Percentiles rank a stretch among this genome's conserved stretches.
phyloP scores from a whole-genome alignment of 2,888 invertebrate species.

The Aspidiotus rigidus region DNA sequence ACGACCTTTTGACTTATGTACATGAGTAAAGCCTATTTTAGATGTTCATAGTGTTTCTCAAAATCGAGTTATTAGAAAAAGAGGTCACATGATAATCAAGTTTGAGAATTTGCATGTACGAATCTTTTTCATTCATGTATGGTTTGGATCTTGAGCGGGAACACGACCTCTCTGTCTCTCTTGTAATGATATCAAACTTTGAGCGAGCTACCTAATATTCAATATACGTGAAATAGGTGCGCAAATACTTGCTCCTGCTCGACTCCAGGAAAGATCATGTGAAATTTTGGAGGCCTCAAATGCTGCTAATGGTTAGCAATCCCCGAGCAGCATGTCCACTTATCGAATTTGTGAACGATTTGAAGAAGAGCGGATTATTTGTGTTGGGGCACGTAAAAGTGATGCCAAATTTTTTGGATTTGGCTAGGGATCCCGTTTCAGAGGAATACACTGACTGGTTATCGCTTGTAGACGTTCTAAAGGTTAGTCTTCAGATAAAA shows the following conservation, averaged over 20 bases:
- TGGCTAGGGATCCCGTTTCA: constrained; percentile 55
- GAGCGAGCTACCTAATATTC: neutral
- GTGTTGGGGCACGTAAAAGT: constrained; percentile 77
- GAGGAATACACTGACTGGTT: constrained; percentile 83
- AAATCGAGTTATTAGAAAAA: too few species aligned
- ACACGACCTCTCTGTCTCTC: too few species aligned
- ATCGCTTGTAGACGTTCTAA: constrained; percentile 85
- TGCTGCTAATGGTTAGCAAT: constrained; percentile 81
- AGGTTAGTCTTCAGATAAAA: constrained; percentile 48
- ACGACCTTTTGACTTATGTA: too few species aligned
- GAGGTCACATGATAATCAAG: too few species aligned
- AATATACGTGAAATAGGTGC: constrained; percentile 50
- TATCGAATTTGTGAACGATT: constrained; percentile 93
- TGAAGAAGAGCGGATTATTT: constrained; percentile 88
- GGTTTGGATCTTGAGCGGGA: too few species aligned
- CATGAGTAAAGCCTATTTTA: too few species aligned
- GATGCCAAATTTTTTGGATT: constrained; percentile 42
- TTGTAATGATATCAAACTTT: neutral
- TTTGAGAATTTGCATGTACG: too few species aligned
- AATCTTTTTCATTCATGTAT: too few species aligned
- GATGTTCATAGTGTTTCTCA: too few species aligned
- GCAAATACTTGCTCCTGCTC: constrained; percentile 89
- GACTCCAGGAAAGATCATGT: constrained; percentile 97
- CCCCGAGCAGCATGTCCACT: constrained; percentile 83
- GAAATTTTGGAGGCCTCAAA: constrained; percentile 98